phyloP scores from a whole-genome alignment of 2,888 invertebrate species.

The Latrodectus hesperus region DNA sequence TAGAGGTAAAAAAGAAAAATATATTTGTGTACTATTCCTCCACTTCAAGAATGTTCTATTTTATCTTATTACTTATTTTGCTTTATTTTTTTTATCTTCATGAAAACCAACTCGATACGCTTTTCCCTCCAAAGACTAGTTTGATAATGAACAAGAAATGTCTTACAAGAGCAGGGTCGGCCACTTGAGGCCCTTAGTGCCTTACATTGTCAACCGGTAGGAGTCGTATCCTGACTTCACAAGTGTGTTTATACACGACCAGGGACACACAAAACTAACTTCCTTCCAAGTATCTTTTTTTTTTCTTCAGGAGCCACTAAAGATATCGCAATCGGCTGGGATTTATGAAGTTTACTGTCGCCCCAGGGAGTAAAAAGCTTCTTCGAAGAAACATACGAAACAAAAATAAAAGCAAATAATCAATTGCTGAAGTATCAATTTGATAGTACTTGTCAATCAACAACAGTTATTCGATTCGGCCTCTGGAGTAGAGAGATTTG shows the following conservation, averaged over 20 bases:
- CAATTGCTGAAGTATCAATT: slow-evolving; percentile 17
- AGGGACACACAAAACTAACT: slow-evolving; percentile 27
- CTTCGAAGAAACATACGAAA: background rate
- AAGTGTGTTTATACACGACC: slow-evolving; percentile 52
- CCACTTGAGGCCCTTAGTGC: slow-evolving; percentile 32
- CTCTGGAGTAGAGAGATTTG: background rate
- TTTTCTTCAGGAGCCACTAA: background rate
- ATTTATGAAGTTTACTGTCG: too few species aligned
- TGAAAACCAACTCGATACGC: too few species aligned
- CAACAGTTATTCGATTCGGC: background rate
- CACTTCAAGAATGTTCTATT: too few species aligned
- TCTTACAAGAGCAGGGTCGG: background rate
- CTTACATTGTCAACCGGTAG: background rate
- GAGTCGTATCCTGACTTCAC: slow-evolving; percentile 48
- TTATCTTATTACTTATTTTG: too few species aligned
- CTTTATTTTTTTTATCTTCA: too few species aligned
- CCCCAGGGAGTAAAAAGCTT: background rate
- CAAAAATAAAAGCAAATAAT: background rate
- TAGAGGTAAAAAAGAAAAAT: too few species aligned
- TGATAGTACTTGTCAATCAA: background rate
- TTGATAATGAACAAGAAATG: slow-evolving; percentile 8
- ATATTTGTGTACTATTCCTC: too few species aligned
- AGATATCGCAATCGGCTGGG: background rate
- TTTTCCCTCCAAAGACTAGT: slow-evolving; percentile 18
- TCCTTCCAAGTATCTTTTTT: slow-evolving; percentile 27